Base-by-base conservation (phyloP, 1,140 invertebrate genomes). In the Tetranychus cinnabarinus region DNA sequence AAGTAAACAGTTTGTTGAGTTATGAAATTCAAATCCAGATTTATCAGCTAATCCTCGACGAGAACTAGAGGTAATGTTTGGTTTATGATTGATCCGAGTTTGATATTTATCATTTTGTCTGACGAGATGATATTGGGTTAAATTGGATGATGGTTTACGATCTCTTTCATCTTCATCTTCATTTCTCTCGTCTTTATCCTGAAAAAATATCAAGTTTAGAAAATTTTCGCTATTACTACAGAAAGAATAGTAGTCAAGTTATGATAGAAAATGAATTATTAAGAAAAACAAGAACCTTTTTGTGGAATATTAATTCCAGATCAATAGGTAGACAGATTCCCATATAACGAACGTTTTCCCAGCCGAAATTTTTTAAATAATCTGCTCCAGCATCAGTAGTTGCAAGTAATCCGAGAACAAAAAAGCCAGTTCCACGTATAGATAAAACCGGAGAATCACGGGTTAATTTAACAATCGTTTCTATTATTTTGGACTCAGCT, bases 351-450 rank as follows among this genome's bases (percentile, higher is more conserved):
- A 10, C 13, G 6, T 61, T 48, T 23, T 63, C 58, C 31, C 88
- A 95, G 65, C 86, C 83, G 68, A 81, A 74, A 67, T 81, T 77
- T 13, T 78, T 74, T 0, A 95, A 72, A 52, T 80, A 68, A 69
- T 89, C 81, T 6, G 84, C 84, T 2, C 90, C 90, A 62, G 81
- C 77, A 62, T 79, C 77, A 0, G 86, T 92, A 35, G 83, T 84
- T 1, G 83, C 82, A 33, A 95, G 77, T 0, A 95, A 74, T 58
- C 87, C 83, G 5, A 96, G 74, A 6, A 82, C 80, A 71, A 89
- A 91, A 72, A 88, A 86, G 2, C 86, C 86, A 2, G 88, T 91
- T 0, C 73, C 88, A 61, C 88, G 77, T 33, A 95, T 77, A 0
- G 87, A 85, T 70, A 90, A 89, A 42, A 91, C 82, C 10, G 80